Conservation (phyloP, 2,888 invertebrate genomes). For the Seira sanloemensis region DNA sequence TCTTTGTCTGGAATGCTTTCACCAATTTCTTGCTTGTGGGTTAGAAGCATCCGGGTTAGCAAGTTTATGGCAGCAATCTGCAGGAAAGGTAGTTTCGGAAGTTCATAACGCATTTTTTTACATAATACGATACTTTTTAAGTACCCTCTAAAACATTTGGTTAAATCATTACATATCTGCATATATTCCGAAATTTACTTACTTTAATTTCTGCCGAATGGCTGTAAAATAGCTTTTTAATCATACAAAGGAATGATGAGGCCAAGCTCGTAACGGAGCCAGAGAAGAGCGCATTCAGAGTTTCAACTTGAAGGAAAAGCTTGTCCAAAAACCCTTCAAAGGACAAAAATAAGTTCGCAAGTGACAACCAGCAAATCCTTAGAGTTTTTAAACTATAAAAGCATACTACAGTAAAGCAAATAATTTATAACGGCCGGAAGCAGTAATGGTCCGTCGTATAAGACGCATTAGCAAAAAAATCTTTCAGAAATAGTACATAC, state of each 20-base stretch:
- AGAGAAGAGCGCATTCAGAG: conserved; percentile 20
- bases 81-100: too few relatives aligned
- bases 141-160: too few relatives aligned
- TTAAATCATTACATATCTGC: too few relatives aligned
- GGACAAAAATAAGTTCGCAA: background rate
- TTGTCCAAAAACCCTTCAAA: conserved; percentile 42
- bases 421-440: background rate
- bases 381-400: too few relatives aligned
- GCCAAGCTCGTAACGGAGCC: background rate
- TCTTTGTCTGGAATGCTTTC: conserved; percentile 29
- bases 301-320: conserved; percentile 21
- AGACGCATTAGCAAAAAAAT: too few relatives aligned
- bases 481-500: too few relatives aligned
- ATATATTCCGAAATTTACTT: too few relatives aligned
- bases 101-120: background rate
- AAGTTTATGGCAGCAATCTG: conserved; percentile 37
- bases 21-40: conserved; percentile 21
- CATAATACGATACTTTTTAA: too few relatives aligned
- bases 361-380: background rate
- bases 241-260: conserved; percentile 31
- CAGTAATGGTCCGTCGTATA: background rate
- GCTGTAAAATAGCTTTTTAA: conserved; percentile 37
- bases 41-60: conserved; percentile 39
- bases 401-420: background rate
- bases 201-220: conserved; percentile 40